Conservation (phyloP, 1,140 invertebrate genomes). For the Triops longicaudatus region DNA sequence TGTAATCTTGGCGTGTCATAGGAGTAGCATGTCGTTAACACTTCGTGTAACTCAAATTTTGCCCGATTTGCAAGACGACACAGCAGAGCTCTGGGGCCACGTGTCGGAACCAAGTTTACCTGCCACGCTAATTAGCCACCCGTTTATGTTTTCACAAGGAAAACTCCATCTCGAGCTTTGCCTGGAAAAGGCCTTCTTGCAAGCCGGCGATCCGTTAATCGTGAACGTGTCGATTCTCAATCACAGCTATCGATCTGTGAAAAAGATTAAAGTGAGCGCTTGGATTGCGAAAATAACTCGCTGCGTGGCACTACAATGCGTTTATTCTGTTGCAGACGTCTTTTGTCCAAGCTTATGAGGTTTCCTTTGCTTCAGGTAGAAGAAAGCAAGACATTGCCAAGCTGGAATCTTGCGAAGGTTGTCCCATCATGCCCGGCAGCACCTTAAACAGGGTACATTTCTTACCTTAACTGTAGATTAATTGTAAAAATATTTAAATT, state of each 20-base stretch:
- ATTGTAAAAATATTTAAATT: background rate
- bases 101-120: background rate
- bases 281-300: background rate
- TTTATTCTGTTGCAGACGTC: background rate
- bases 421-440: constrained; percentile 18
- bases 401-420: background rate
- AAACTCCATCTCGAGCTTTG: constrained; percentile 16
- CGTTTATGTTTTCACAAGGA: constrained; percentile 6
- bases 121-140: constrained; percentile 14
- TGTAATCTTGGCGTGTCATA: background rate
- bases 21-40: background rate
- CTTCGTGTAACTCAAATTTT: background rate
- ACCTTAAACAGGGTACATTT: constrained; percentile 8
- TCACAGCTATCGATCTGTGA: background rate
- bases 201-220: constrained; percentile 17
- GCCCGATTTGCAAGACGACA: background rate
- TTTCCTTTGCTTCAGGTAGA: constrained; percentile 17
- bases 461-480: too few relatives aligned
- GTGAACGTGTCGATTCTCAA: constrained; percentile 17
- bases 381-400: background rate
- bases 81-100: background rate
- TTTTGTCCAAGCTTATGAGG: constrained; percentile 16
- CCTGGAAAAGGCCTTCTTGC: constrained; percentile 17
- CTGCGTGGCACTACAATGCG: background rate
- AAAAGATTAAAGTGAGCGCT: constrained; percentile 12